A percentile compares a stretch with the other conserved stretches of the same genome.
phyloP scores from a whole-genome alignment of 1,140 invertebrate species.

The Ephestia elutella region DNA sequence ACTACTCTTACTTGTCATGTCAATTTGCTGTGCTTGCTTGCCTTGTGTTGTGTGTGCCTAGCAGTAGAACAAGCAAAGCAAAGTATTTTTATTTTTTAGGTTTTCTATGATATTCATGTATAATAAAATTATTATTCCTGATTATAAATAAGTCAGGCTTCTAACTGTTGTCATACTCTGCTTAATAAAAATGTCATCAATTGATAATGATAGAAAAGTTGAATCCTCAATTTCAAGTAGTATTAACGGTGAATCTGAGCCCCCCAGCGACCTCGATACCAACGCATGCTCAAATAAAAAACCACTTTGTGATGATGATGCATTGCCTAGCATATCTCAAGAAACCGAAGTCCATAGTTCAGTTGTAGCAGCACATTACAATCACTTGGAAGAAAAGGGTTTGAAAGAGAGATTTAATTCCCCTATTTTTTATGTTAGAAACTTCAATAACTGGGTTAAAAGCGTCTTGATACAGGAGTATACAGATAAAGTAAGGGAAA shows the following conservation, averaged over 20 bases:
- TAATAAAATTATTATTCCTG: too few relatives aligned
- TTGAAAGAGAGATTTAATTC: constrained; percentile 86
- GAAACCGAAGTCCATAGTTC: constrained; percentile 61
- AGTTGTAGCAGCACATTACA: constrained; percentile 90
- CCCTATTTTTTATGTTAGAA: constrained; percentile 93
- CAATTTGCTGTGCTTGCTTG: too few relatives aligned
- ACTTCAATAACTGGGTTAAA: constrained; percentile 99
- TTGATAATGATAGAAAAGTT: not conserved
- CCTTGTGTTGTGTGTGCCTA: too few relatives aligned
- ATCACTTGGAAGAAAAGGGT: constrained; percentile 87
- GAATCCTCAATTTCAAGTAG: not conserved
- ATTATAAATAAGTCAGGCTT: too few relatives aligned
- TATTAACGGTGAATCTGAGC: not conserved
- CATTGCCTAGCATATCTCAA: constrained; percentile 2
- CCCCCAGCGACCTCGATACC: not conserved
- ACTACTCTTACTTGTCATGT: too few relatives aligned
- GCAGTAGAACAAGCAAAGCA: too few relatives aligned
- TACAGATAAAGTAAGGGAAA: constrained; percentile 77
- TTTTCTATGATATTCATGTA: too few relatives aligned
- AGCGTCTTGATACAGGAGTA: constrained; percentile 90
- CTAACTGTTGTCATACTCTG: too few relatives aligned
- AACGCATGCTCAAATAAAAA: not conserved
- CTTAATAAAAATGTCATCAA: not conserved
- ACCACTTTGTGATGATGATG: constrained; percentile 11
- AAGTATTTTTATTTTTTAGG: too few relatives aligned